Evolutionary conservation across 2,113 vertebrate species (phyloP).

Genomic region (Macquaria australasica): DNA sequence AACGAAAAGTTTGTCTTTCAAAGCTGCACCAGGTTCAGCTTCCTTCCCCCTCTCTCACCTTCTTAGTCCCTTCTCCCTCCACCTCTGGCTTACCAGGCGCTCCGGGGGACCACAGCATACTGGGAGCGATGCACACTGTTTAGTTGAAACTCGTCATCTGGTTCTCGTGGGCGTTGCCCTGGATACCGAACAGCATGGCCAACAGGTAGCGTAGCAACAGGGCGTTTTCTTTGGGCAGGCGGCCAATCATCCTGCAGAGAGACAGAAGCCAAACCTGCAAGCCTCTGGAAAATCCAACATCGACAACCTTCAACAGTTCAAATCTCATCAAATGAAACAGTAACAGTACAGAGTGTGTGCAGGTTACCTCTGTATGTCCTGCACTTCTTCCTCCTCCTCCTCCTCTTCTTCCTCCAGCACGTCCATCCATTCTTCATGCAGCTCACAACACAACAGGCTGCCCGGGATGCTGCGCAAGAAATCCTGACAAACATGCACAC

Average conservation of each 20-base stretch:
- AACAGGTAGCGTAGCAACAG: conserved; percentile 89
- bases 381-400: conserved; percentile 87
- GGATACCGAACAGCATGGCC: conserved; percentile 88
- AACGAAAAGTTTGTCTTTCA: no score
- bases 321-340: not conserved
- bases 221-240: conserved; percentile 89
- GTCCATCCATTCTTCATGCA: conserved; percentile 91
- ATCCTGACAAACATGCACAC: conserved; percentile 81
- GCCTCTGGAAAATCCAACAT: not conserved
- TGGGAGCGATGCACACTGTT: conserved; percentile 93
- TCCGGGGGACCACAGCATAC: conserved; percentile 91
- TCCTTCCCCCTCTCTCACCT: conserved; percentile 70
- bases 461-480: conserved; percentile 94
- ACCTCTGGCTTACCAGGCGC: conserved; percentile 83
- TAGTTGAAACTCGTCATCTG: conserved; percentile 95
- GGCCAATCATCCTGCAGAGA: conserved; percentile 86
- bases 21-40: no score
- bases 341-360: not conserved
- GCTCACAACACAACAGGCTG: conserved; percentile 90
- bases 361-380: conserved; percentile 87
- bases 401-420: conserved; percentile 88
- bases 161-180: conserved; percentile 88
- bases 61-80: conserved; percentile 91
- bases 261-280: not conserved
- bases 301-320: not conserved